Conservation (phyloP, 2,113 vertebrate genomes). For the Leucoraja erinaceus region DNA sequence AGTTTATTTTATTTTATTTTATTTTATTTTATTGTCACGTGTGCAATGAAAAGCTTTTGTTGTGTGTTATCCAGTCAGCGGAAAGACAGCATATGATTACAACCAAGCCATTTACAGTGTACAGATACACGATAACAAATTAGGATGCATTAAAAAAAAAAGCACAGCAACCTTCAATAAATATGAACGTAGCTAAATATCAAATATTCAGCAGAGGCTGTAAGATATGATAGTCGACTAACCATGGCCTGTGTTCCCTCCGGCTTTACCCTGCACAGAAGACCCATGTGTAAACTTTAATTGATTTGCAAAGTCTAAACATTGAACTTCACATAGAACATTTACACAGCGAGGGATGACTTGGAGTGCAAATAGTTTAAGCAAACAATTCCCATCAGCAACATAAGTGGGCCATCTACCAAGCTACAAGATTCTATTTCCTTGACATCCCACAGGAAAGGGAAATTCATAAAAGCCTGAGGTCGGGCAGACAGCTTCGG, state of each 20-base stretch:
- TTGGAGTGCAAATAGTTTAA: constrained; percentile 8
- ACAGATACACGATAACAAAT: neutral
- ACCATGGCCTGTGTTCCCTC: neutral
- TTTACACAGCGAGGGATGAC: neutral
- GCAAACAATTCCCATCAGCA: neutral
- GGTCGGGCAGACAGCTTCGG: neutral
- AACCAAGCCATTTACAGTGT: no score
- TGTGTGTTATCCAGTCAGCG: no score
- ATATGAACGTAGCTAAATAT: neutral
- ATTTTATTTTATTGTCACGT: no score
- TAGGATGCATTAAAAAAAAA: neutral
- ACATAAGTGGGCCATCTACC: neutral
- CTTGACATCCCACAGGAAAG: neutral
- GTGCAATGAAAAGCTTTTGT: no score
- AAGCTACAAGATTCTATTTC: neutral
- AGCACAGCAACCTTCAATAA: neutral
- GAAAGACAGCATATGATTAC: no score
- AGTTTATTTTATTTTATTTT: no score
- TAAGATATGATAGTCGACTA: neutral
- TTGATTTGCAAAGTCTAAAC: neutral
- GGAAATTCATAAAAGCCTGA: no score
- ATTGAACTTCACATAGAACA: neutral
- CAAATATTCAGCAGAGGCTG: neutral
- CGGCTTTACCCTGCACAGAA: neutral
- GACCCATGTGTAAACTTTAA: neutral